Evolutionary conservation across 2,888 invertebrate genomes (phyloP).

Genomic region (Sminthurinus aureus): DNA sequence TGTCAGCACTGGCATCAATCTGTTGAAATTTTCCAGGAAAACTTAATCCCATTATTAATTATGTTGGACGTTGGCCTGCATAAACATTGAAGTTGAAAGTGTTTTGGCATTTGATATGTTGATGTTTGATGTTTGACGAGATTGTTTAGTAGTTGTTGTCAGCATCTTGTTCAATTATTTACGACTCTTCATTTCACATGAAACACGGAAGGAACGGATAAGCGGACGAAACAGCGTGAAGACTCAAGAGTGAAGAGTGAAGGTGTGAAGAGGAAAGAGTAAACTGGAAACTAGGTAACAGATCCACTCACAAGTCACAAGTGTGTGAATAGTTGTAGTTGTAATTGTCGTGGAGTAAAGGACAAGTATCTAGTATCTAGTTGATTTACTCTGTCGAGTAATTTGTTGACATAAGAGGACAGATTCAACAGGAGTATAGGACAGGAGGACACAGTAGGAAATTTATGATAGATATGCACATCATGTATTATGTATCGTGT

Average conservation of each 20-base stretch:
- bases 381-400: slow-evolving; percentile 5
- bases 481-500: too few relatives aligned
- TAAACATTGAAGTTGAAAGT: too few relatives aligned
- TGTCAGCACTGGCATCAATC: too few relatives aligned
- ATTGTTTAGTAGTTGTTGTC: background rate
- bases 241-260: background rate
- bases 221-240: background rate
- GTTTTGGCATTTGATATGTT: too few relatives aligned
- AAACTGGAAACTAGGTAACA: background rate
- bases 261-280: background rate
- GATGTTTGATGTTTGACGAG: background rate
- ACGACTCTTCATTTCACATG: background rate
- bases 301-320: too few relatives aligned
- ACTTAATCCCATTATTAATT: too few relatives aligned
- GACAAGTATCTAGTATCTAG: background rate
- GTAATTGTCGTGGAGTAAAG: background rate
- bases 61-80: too few relatives aligned
- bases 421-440: background rate
- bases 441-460: slow-evolving; percentile 9
- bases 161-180: background rate
- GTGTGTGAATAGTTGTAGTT: too few relatives aligned
- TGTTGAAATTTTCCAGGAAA: too few relatives aligned
- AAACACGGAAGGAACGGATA: background rate
- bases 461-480: slow-evolving; percentile 32
- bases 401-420: slow-evolving; percentile 40